These are phyloP conservation scores for Acanthornis magna DNA, from an alignment of 2,797 vertebrate species.

Conservation along the genomic window DNA sequence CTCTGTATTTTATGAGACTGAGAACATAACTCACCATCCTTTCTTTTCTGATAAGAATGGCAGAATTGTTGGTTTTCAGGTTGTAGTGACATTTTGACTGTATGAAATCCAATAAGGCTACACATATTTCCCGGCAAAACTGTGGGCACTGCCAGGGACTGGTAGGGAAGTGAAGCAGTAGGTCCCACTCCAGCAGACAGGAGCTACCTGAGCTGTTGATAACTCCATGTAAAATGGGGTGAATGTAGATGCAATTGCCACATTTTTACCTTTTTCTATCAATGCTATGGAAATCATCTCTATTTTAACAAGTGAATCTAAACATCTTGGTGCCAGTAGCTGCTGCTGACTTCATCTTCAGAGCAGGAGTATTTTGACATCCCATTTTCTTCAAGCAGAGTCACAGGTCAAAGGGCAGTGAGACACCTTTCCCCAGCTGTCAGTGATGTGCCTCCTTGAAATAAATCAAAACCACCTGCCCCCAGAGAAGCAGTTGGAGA, in stretches of 20 bases:
- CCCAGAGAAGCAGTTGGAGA: not conserved
- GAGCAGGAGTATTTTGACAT: not conserved
- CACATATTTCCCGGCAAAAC: not conserved
- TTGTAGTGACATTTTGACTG: not conserved
- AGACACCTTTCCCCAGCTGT: conserved; percentile 2
- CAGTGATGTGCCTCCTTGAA: not conserved
- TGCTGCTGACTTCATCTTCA: not conserved
- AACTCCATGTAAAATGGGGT: not conserved
- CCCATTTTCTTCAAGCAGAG: not conserved
- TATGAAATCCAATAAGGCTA: not conserved
- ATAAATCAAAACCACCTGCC: not conserved
- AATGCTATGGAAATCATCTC: not conserved
- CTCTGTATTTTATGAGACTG: not conserved
- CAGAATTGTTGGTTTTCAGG: not conserved
- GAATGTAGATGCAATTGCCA: not conserved
- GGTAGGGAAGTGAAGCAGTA: not conserved
- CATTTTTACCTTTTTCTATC: not conserved
- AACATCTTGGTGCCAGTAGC: not conserved
- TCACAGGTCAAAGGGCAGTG: not conserved
- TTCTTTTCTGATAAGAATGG: not conserved
- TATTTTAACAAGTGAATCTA: not conserved
- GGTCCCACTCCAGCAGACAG: not conserved
- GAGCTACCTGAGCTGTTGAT: not conserved
- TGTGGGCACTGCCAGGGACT: not conserved
- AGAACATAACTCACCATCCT: not conserved